Base-by-base conservation (phyloP, 2,888 invertebrate genomes). In the Cephus sareptanus region DNA sequence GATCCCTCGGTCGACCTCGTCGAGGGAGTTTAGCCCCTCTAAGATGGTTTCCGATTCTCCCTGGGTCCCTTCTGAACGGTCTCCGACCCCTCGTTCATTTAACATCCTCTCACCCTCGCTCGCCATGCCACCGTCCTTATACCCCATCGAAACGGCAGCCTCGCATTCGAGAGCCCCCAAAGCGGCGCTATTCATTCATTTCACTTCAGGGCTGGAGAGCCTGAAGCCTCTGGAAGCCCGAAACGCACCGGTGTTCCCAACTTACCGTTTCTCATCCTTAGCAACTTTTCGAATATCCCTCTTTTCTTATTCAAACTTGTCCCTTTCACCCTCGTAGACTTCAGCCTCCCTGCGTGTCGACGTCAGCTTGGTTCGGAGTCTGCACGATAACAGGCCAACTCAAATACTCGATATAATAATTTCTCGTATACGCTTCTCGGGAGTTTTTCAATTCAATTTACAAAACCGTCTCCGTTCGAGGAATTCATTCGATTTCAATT, bases 61-160 rank as follows among this genome's bases (percentile, higher is more conserved):
- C 71, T 71, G 71, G 74, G 35, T 12, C 74, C 74, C 74, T 74
- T 74, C 37, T 1, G 34, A n/a, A 40, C 34, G 74, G 23, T n/a
- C 34, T 74, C 4, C 35, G 35, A 74, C 74, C 74, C 56, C 74
- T 74, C 74, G 74, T 74, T 74, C 74, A 40, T 74, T 74, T 74
- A 23, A 34, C 35, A n/a, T 35, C 74, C 35, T 74, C 74, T 74
- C 74, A 40, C 74, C 74, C 74, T 74, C 74, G 35, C 74, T 74
- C 9, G 6, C 74, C 1, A 6, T 35, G 15, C 23, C 35, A 33
- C 74, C 71, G 71, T 71, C 71, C 71, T 31, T 71, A 31, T 71
- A 34, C 71, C 34, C 71, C 71, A 34, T 31, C 71, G 74, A 30
- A 34, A 35, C 74, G 74, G 74, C 34, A 30, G 34, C 74, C 74